A percentile compares a stretch with the other conserved stretches of the same genome.
Evolutionary conservation across 1,140 invertebrate genomes (phyloP).

Genomic region (Hetaerina americana): DNA sequence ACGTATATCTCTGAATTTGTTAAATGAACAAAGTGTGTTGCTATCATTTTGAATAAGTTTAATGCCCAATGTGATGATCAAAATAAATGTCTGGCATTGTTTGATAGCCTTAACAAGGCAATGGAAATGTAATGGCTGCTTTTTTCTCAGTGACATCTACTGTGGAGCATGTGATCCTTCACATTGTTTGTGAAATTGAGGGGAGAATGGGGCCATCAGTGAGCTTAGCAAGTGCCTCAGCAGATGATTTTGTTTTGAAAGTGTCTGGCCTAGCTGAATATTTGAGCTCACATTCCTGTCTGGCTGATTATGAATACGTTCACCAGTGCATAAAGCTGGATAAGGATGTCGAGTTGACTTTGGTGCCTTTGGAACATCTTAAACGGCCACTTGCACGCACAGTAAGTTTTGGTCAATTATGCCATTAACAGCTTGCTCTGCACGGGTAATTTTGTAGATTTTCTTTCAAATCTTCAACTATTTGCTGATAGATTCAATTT

Average conservation of each 20-base stretch:
- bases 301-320: slow-evolving; percentile 86
- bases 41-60: slow-evolving; percentile 9
- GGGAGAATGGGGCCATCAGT: slow-evolving; percentile 23
- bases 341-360: slow-evolving; percentile 68
- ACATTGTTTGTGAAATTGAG: slow-evolving; percentile 70
- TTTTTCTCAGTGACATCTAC: slow-evolving; percentile 62
- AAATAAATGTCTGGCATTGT: too few relatives aligned
- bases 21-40: too few relatives aligned
- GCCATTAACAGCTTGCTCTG: too few relatives aligned
- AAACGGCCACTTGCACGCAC: slow-evolving; percentile 52
- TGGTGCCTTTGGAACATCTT: slow-evolving; percentile 45
- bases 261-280: slow-evolving; percentile 74
- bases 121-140: too few relatives aligned
- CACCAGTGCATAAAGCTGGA: slow-evolving; percentile 89
- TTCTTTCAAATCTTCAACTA: too few relatives aligned
- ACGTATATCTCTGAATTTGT: too few relatives aligned
- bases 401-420: slow-evolving; percentile 32
- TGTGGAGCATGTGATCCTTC: slow-evolving; percentile 75
- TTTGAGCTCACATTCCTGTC: slow-evolving; percentile 46
- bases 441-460: too few relatives aligned
- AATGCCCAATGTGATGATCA: slow-evolving; percentile 4
- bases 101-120: too few relatives aligned
- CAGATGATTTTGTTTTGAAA: slow-evolving; percentile 48
- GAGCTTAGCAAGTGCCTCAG: slow-evolving; percentile 47
- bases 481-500: too few relatives aligned